Percentiles rank a stretch among this genome's conserved stretches.
phyloP scores from a whole-genome alignment of 2,797 vertebrate genomes.

The Holocentrus rufus region DNA sequence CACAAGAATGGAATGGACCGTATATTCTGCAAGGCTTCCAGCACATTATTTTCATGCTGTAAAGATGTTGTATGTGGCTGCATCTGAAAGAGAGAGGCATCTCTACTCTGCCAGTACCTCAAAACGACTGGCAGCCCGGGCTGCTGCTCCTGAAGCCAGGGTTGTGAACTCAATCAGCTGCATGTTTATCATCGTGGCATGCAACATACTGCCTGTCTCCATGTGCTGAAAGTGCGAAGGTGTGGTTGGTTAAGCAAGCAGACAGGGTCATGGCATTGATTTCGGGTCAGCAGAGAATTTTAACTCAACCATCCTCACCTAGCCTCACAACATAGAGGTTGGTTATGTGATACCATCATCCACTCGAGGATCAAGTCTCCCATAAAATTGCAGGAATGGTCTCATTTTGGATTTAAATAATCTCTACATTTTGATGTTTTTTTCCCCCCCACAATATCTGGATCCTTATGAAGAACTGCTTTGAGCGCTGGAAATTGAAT shows the following conservation, averaged over 20 bases:
- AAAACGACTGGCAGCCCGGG: constrained; percentile 47
- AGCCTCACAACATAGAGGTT: constrained; percentile 39
- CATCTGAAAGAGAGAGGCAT: constrained; percentile 57
- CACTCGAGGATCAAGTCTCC: constrained; percentile 4
- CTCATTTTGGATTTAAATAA: constrained; percentile 19
- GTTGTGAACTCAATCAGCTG: constrained; percentile 81
- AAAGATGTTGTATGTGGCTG: constrained; percentile 11
- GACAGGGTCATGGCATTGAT: constrained; percentile 62
- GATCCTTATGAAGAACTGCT: constrained; percentile 12
- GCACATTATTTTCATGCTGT: too few species aligned
- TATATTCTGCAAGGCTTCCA: too few species aligned
- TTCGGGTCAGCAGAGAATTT: constrained; percentile 42
- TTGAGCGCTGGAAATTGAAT: constrained; percentile 47
- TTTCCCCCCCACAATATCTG: constrained; percentile 9
- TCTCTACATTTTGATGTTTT: background rate
- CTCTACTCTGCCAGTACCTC: constrained; percentile 50
- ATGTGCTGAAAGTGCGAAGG: constrained; percentile 52
- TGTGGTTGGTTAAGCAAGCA: constrained; percentile 67
- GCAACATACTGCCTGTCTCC: constrained; percentile 52
- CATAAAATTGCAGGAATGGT: constrained; percentile 5
- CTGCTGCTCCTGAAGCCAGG: constrained; percentile 64
- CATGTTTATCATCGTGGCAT: constrained; percentile 71
- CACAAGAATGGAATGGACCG: too few species aligned
- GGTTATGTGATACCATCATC: constrained; percentile 44
- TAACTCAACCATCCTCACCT: constrained; percentile 15